Base-by-base conservation (phyloP, 2,797 vertebrate genomes). In the Stomatorhinus walkeri region DNA sequence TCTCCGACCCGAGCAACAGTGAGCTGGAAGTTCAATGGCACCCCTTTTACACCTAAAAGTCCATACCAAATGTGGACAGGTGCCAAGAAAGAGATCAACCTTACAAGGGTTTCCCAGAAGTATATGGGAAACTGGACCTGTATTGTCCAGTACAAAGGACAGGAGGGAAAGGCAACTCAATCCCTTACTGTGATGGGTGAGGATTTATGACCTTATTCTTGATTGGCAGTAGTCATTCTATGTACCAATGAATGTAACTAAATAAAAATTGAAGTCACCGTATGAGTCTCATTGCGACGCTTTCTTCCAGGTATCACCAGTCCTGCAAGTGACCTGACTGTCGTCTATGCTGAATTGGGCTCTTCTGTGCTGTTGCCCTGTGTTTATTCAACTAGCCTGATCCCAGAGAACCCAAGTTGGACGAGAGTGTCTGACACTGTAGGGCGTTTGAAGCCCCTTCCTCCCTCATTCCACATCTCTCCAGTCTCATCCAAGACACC, bases 71-170 rank as follows among this genome's bases (percentile, higher is more conserved):
- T 36, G 8, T 1, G 19, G 61, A 9, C 12, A 10, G 84, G 0
- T 40, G 2, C 64, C 54, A 14, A 4, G 52, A 87, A 22, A 2
- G 46, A 88, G 76, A 79, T 9, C 56, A 14, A 79, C 28, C 86
- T 89, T 5, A 2, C 36, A 3, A 89, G 32, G 0, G 93, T 91
- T 1, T 92, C 93, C 0, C 86, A 9, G 0, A 88, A 1, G 10
- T 7, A 94, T 28, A 36, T 28, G 0, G 95, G 95, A 89, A 90
- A 64, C 2, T 96, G 95, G 95, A 95, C 92, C 36, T 96, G 96
- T 28, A 48, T 90, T 0, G 43, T 95, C 52, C 0, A 0, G 4
- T 49, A 87, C 52, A 1, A 5, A 0, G 54, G 52, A 32, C 79
- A 48, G 16, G 24, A 40, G n/a, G 88, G 51, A 1, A 89, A 22